Conservation (phyloP, 2,113 vertebrate genomes). For the Tachysurus vachellii region DNA sequence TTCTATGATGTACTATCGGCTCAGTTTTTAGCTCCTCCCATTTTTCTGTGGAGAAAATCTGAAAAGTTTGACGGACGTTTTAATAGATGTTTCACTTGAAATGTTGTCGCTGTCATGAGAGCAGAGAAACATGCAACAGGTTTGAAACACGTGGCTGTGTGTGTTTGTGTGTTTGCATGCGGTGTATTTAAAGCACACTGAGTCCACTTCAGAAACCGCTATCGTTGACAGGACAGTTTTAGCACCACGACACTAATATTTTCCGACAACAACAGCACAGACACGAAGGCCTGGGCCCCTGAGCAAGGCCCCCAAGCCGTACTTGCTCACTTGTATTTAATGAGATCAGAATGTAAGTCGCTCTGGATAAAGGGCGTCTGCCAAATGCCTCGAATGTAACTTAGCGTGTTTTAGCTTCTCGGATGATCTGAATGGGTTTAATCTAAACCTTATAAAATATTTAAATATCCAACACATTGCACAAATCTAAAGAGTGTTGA, state of each 20-base stretch:
- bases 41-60: not conserved
- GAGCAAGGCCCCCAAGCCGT: too few species aligned
- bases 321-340: too few species aligned
- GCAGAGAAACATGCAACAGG: not conserved
- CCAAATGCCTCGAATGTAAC: too few species aligned
- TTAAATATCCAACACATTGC: too few species aligned
- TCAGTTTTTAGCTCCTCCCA: not conserved
- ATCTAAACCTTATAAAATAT: too few species aligned
- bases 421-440: too few species aligned
- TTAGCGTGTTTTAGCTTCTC: too few species aligned
- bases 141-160: not conserved
- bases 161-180: not conserved
- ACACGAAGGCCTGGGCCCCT: too few species aligned
- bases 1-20: not conserved
- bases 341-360: too few species aligned
- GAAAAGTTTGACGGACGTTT: not conserved
- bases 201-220: not conserved
- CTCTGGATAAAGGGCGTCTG: too few species aligned
- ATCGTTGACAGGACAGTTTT: not conserved
- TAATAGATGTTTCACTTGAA: not conserved
- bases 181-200: not conserved
- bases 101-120: not conserved
- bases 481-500: too few species aligned
- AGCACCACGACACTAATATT: not conserved
- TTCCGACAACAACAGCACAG: not conserved